phyloP scores from a whole-genome alignment of 1,140 invertebrate species.

The Arion vulgaris region DNA sequence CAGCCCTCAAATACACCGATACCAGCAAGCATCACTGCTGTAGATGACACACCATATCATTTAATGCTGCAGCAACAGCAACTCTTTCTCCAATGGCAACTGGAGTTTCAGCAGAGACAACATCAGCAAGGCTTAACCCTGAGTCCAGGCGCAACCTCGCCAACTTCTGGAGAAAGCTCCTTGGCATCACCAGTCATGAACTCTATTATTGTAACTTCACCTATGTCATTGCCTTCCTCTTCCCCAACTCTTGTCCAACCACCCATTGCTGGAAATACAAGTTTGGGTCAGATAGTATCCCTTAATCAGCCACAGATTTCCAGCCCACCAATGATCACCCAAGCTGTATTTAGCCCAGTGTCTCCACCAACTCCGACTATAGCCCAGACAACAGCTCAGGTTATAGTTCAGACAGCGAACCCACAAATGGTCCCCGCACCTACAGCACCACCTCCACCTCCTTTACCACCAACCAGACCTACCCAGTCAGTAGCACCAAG shows the following conservation, averaged over 20 bases:
- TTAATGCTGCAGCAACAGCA: conserved; percentile 94
- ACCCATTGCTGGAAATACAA: conserved; percentile 12
- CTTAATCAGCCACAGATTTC: conserved; percentile 33
- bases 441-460: conserved; percentile 36
- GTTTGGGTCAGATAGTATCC: background rate
- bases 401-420: too few species aligned
- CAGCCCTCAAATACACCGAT: conserved; percentile 45
- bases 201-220: conserved; percentile 32
- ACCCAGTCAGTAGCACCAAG: conserved; percentile 31
- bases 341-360: conserved; percentile 36
- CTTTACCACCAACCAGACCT: conserved; percentile 44
- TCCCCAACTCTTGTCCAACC: conserved; percentile 47
- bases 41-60: conserved; percentile 89
- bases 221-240: conserved; percentile 32
- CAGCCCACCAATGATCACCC: conserved; percentile 36
- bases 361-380: background rate
- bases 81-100: conserved; percentile 89
- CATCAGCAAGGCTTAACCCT: conserved; percentile 31
- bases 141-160: background rate
- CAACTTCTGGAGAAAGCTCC: background rate
- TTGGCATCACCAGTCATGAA: conserved; percentile 12
- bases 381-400: conserved; percentile 4
- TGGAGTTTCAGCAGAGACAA: conserved; percentile 83
- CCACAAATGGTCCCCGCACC: conserved; percentile 11
- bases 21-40: conserved; percentile 32